These are phyloP conservation scores for Meteorus sp. DNA, from an alignment of 1,140 invertebrate genomes.

Conservation along the genomic window DNA sequence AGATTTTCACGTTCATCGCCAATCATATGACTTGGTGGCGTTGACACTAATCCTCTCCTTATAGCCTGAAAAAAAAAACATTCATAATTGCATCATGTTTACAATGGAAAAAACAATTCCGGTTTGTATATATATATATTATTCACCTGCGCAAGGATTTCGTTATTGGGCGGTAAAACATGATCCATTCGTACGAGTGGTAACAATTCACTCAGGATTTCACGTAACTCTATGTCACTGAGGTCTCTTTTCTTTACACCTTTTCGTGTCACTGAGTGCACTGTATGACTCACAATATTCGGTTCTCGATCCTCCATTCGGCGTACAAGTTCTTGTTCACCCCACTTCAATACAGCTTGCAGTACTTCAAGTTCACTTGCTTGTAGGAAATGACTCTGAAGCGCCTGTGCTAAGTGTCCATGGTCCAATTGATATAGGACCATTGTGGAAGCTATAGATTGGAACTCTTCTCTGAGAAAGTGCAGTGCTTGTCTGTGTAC, in stretches of 20 bases:
- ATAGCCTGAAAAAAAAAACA: conserved; percentile 62
- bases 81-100: not conserved
- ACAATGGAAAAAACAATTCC: too few species aligned
- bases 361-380: conserved; percentile 87
- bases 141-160: conserved; percentile 69
- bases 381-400: conserved; percentile 89
- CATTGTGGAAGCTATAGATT: conserved; percentile 69
- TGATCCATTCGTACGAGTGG: conserved; percentile 86
- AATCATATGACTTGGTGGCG: conserved; percentile 86
- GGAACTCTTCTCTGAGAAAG: conserved; percentile 84
- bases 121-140: too few species aligned
- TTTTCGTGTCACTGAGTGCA: conserved; percentile 85
- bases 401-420: conserved; percentile 74
- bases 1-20: conserved; percentile 71
- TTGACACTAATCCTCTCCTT: conserved; percentile 81
- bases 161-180: conserved; percentile 82
- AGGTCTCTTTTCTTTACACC: conserved; percentile 83
- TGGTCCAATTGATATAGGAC: conserved; percentile 82
- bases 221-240: conserved; percentile 84
- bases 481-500: conserved; percentile 84
- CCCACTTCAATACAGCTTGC: conserved; percentile 87
- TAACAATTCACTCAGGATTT: conserved; percentile 82
- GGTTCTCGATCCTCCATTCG: conserved; percentile 88
- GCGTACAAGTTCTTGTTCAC: conserved; percentile 79
- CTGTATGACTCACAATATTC: conserved; percentile 87